Base-by-base conservation (phyloP, 2,888 invertebrate genomes). In the Timandra comae region DNA sequence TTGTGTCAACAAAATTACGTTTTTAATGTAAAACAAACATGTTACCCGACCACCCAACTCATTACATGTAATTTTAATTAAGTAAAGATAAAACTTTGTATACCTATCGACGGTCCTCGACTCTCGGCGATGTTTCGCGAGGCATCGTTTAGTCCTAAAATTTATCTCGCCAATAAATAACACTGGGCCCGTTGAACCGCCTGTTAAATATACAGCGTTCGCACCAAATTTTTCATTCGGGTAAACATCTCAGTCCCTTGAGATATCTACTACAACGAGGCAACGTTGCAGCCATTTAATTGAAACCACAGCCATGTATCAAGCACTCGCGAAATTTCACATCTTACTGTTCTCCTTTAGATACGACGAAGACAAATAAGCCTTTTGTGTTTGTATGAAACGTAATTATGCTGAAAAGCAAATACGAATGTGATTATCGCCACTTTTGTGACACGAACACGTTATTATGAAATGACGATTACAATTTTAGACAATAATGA, bases 131-230 rank as follows among this genome's bases (percentile, higher is more conserved):
- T 16, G 16, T 6, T 16, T 6, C 16, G 16, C 16, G 50, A 43
- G 46, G 48, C 55, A 49, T 33, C 48, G 56, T 64, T 72, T 62
- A 66, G 65, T 66, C 63, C 63, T 62, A 53, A 65, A 77, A 77
- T 76, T 78, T 78, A 78, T 78, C 69, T 73, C 49, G 52, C 71
- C 70, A 72, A 77, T 77, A 78, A 76, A 77, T 77, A 65, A 76
- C 67, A 39, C 38, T 66, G 34, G 45, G 53, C 59, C 63, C 49
- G 53, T 54, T 52, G 57, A 62, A 62, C 67, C 67, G 16, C 6
- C 64, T 66, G 71, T 68, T 75, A 72, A 73, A 70, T 69, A 77
- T 74, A 75, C 73, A 75, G 62, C 58, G 69, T 71, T 73, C 68
- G 65, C 74, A 72, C 70, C 63, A 67, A 61, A 74, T 77, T 78